phyloP scores from a whole-genome alignment of 2,797 vertebrate genomes.

The Pempheris klunzingeri region DNA sequence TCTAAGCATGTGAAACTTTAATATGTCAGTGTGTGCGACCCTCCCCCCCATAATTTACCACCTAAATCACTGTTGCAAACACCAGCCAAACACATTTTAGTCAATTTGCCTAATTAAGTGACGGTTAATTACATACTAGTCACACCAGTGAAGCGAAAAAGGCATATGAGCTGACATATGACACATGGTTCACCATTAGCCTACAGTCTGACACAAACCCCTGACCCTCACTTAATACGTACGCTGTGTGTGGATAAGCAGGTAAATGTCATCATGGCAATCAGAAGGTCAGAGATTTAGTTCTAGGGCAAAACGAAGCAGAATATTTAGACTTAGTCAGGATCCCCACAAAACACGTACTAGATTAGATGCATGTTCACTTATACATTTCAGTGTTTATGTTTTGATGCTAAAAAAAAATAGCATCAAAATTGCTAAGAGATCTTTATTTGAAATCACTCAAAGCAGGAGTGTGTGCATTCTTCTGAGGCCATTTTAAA shows the following conservation, averaged over 20 bases:
- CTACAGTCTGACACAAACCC: conserved; percentile 54
- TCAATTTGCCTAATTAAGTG: conserved; percentile 48
- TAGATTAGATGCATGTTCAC: background rate
- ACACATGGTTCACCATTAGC: conserved; percentile 74
- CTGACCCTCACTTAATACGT: conserved; percentile 73
- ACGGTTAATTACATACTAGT: conserved; percentile 56
- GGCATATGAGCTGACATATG: conserved; percentile 73
- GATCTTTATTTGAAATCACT: conserved; percentile 25
- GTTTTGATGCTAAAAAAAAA: conserved; percentile 15
- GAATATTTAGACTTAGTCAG: conserved; percentile 16
- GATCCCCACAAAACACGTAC: background rate
- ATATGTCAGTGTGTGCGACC: background rate
- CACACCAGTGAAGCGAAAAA: conserved; percentile 58
- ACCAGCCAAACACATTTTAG: conserved; percentile 19
- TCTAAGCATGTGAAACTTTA: background rate
- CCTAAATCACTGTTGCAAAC: background rate
- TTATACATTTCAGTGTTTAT: background rate
- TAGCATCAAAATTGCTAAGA: background rate
- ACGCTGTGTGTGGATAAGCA: conserved; percentile 65
- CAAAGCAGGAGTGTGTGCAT: background rate
- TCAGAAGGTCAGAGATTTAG: conserved; percentile 62
- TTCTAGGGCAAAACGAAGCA: conserved; percentile 37
- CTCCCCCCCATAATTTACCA: background rate
- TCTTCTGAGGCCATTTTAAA: conserved; percentile 22
- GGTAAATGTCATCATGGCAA: conserved; percentile 69